A percentile compares a stretch with the other conserved stretches of the same genome.
Evolutionary conservation across 1,140 invertebrate genomes (phyloP).

Genomic region (Procambarus virginalis): DNA sequence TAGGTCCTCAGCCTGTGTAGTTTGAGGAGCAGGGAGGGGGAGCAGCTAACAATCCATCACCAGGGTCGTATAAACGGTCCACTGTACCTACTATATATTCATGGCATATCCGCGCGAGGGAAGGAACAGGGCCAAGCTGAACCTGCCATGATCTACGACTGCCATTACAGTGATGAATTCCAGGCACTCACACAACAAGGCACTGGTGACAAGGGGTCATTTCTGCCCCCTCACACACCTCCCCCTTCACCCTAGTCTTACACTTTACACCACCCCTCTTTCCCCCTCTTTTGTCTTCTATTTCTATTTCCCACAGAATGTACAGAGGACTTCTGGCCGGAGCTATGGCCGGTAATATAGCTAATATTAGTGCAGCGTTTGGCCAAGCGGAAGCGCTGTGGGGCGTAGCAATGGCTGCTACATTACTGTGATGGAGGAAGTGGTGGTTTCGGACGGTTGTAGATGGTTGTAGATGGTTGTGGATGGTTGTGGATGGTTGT

Average conservation of each 20-base stretch:
- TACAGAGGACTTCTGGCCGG: no score
- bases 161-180: slow-evolving; percentile 43
- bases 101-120: slow-evolving; percentile 28
- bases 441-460: neutral
- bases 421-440: neutral
- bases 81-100: slow-evolving; percentile 37
- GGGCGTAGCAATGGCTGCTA: neutral
- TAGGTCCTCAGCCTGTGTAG: slow-evolving; percentile 5
- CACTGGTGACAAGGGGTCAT: slow-evolving; percentile 40
- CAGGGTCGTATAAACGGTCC: slow-evolving; percentile 4
- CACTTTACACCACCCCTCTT: neutral
- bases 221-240: neutral
- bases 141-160: slow-evolving; percentile 41
- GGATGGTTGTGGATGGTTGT: neutral
- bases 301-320: neutral
- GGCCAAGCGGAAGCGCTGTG: neutral
- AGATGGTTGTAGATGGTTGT: neutral
- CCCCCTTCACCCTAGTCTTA: neutral
- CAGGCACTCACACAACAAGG: slow-evolving; percentile 53
- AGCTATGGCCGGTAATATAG: neutral
- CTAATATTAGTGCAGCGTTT: neutral
- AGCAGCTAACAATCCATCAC: slow-evolving; percentile 4
- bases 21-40: no score
- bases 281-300: neutral
- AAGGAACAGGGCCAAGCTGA: slow-evolving; percentile 39